These are phyloP conservation scores for Andrena marginata DNA, from an alignment of 2,888 invertebrate species.

Conservation along the genomic window DNA sequence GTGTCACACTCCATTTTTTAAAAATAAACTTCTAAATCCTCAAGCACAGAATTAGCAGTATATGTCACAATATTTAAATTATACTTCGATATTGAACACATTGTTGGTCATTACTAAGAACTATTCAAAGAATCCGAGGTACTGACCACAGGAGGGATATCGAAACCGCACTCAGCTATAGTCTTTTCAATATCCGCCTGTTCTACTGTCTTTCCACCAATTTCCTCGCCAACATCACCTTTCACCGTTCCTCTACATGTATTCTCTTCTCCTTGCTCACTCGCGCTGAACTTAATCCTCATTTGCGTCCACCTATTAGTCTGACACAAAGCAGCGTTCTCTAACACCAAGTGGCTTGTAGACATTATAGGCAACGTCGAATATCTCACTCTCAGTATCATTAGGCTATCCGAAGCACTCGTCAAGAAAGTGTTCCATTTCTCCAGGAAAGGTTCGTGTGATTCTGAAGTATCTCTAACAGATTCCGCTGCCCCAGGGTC, in stretches of 20 bases:
- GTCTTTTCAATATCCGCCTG: constrained; percentile 14
- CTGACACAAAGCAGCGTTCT: neutral
- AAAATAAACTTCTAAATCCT: neutral
- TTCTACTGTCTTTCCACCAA: constrained; percentile 21
- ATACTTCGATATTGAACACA: neutral
- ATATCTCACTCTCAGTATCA: constrained; percentile 27
- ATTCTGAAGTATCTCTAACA: constrained; percentile 1
- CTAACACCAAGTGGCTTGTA: neutral
- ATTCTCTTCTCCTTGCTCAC: neutral
- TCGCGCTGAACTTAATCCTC: neutral
- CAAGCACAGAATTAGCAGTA: neutral
- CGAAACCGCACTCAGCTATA: constrained; percentile 13
- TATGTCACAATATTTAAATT: neutral
- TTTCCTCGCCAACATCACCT: constrained; percentile 5
- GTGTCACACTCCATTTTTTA: too few relatives aligned
- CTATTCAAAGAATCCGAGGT: neutral
- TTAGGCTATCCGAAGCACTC: constrained; percentile 11
- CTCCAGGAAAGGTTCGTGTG: constrained; percentile 26
- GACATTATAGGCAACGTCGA: constrained; percentile 37
- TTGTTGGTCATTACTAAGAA: neutral
- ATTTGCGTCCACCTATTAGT: neutral
- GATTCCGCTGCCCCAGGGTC: neutral
- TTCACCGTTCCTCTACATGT: neutral
- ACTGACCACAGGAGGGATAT: constrained; percentile 8
- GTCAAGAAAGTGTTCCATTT: constrained; percentile 54